phyloP scores from a whole-genome alignment of 2,113 vertebrate species.

The Spheniscus mendiculus region DNA sequence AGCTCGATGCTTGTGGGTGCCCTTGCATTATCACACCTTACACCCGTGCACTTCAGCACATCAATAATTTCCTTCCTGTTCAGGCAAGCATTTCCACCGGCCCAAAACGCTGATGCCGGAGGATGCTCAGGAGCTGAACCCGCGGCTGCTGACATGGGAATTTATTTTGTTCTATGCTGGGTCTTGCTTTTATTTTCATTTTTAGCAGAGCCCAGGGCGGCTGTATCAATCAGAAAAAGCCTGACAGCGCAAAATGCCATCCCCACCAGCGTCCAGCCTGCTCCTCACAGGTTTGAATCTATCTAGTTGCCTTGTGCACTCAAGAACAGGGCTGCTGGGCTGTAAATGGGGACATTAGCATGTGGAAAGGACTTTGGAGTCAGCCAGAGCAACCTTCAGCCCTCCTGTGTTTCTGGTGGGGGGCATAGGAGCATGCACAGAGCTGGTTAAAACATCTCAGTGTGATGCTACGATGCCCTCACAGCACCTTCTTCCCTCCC shows the following conservation, averaged over 20 bases:
- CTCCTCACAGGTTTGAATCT: not conserved
- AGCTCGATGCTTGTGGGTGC: accelerated
- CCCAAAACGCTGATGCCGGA: not conserved
- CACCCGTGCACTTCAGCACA: not conserved
- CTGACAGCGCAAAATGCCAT: not conserved
- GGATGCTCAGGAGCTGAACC: not conserved
- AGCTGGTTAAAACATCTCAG: not conserved
- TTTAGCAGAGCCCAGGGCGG: not conserved
- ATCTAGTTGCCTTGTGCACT: not conserved
- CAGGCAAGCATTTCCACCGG: not conserved
- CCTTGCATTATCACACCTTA: not conserved
- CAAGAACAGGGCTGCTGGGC: not conserved
- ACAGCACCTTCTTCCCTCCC: not conserved
- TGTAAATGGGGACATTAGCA: not conserved
- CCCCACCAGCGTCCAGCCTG: accelerated
- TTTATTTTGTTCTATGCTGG: not conserved
- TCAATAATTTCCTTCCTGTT: not conserved
- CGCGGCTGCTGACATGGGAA: not conserved
- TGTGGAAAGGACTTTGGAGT: not conserved
- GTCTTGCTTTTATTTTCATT: conserved; percentile 5
- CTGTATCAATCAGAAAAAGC: conserved; percentile 13
- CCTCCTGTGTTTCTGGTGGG: not conserved
- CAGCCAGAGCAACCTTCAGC: not conserved
- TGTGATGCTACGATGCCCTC: accelerated
- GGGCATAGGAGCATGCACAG: not conserved